Evolutionary conservation across 53 echinoderm and acorn worm species (phyloP).

Genomic region (Holothuria scabra): DNA sequence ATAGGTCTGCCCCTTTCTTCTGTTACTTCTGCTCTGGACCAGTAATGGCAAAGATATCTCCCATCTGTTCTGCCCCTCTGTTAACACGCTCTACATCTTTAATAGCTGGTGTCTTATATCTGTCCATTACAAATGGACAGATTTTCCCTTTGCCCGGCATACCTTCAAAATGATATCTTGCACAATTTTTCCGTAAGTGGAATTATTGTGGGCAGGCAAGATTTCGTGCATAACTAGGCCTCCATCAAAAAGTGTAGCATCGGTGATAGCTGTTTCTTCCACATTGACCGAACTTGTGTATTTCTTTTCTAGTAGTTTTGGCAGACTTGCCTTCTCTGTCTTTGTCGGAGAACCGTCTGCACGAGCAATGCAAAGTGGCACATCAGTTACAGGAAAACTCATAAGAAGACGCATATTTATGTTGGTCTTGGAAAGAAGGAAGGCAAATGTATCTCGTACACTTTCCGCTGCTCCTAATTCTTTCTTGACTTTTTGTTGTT

Average conservation of each 20-base stretch:
- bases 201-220: constrained; percentile 45
- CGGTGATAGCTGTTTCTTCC: not conserved
- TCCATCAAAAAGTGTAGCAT: constrained; percentile 65
- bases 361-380: constrained; percentile 50
- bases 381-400: constrained; percentile 49
- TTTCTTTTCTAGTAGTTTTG: constrained; percentile 38
- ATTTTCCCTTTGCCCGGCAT: not conserved
- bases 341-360: constrained; percentile 25
- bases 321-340: constrained; percentile 24
- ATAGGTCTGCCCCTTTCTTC: constrained; percentile 26
- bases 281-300: not conserved
- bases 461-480: constrained; percentile 34
- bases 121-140: constrained; percentile 53
- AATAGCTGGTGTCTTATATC: constrained; percentile 54
- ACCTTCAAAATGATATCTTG: constrained; percentile 39
- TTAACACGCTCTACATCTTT: constrained; percentile 50
- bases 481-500: constrained; percentile 5
- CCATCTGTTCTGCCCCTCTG: constrained; percentile 11
- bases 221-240: constrained; percentile 61
- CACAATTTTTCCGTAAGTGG: constrained; percentile 57
- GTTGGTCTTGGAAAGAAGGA: constrained; percentile 45
- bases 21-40: constrained; percentile 56
- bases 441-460: constrained; percentile 47
- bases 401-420: constrained; percentile 48
- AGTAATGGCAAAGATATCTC: constrained; percentile 51